phyloP scores from a whole-genome alignment of 2,888 invertebrate genomes.

The Sinodicranocentrus sp. region DNA sequence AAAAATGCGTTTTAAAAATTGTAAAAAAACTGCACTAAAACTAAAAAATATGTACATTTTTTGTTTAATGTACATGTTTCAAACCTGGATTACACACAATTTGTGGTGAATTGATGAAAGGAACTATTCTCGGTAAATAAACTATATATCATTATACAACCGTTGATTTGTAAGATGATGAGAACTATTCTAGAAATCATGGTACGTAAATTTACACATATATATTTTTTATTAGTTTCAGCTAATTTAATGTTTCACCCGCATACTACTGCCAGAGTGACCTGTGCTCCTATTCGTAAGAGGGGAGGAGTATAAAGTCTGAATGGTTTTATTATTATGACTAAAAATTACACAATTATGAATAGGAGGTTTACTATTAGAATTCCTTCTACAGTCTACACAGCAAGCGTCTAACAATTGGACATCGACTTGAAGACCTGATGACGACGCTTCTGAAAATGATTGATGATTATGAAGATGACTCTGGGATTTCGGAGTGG shows the following conservation, averaged over 20 bases:
- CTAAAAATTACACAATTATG: background rate
- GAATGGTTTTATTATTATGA: background rate
- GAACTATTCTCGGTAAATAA: slow-evolving; percentile 10
- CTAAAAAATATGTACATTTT: background rate
- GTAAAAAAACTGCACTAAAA: background rate
- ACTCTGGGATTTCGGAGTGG: slow-evolving; percentile 37
- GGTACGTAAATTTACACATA: too few species aligned
- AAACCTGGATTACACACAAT: background rate
- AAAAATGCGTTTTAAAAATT: background rate
- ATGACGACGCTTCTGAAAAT: background rate
- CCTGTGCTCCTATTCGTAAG: too few species aligned
- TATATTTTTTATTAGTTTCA: too few species aligned
- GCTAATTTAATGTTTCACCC: too few species aligned
- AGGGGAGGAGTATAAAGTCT: background rate
- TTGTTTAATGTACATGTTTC: too few species aligned
- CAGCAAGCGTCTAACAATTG: slow-evolving; percentile 4
- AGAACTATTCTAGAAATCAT: too few species aligned
- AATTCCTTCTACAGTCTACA: background rate
- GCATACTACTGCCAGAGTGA: too few species aligned
- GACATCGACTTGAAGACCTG: too few species aligned
- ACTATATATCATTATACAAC: background rate
- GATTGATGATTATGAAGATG: slow-evolving; percentile 15
- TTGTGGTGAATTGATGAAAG: background rate
- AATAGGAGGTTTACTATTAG: background rate
- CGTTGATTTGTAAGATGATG: too few species aligned